A percentile compares a stretch with the other conserved stretches of the same genome.
These are phyloP conservation scores for Merluccius polli DNA, from an alignment of 2,797 vertebrate genomes.

Conservation along the genomic window DNA sequence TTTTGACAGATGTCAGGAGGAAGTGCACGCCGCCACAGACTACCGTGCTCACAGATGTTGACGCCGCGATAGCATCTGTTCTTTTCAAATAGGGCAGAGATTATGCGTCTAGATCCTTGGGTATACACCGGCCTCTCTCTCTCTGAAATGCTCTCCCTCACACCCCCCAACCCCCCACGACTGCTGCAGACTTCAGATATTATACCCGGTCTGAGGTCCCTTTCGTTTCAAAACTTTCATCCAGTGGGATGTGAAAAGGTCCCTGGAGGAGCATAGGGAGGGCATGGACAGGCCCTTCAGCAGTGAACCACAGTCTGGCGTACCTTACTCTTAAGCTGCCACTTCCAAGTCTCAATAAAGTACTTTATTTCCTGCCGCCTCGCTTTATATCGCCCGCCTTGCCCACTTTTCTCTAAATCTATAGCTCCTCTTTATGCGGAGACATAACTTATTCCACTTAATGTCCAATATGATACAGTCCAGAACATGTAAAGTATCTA, in stretches of 20 bases:
- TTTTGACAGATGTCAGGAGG: background rate
- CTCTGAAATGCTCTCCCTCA: background rate
- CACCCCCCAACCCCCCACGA: background rate
- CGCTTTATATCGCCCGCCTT: conserved; percentile 7
- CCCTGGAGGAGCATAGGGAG: background rate
- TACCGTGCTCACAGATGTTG: background rate
- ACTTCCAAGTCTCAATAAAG: background rate
- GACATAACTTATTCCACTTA: conserved; percentile 31
- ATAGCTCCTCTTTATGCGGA: conserved; percentile 31
- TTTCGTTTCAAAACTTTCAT: background rate
- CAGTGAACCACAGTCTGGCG: background rate
- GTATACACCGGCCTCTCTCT: background rate
- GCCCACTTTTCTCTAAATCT: conserved; percentile 23
- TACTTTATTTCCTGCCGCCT: background rate
- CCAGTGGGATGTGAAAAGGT: background rate
- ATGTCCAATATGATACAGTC: conserved; percentile 31
- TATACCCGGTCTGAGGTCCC: background rate
- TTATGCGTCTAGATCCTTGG: background rate
- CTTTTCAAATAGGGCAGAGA: background rate
- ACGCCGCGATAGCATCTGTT: background rate
- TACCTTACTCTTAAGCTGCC: background rate
- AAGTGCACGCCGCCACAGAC: background rate
- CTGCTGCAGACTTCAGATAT: background rate
- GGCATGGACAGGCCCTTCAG: background rate
- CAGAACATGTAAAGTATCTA: conserved; percentile 20